Base-by-base conservation (phyloP, 2,113 vertebrate genomes). In the Neolamprologus falcicula region DNA sequence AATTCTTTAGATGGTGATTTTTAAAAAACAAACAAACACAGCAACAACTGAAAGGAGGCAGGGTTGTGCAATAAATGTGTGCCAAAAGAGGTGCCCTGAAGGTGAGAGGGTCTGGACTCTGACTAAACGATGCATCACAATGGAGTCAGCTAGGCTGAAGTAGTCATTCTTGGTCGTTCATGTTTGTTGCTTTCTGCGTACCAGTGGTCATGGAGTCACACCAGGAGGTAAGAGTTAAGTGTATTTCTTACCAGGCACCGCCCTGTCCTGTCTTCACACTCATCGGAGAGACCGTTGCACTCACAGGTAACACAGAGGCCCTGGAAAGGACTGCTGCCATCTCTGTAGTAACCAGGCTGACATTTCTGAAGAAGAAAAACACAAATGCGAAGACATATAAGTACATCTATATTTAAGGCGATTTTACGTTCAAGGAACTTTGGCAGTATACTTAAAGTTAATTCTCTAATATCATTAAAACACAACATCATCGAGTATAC, bases 211-310 rank as follows among this genome's bases (percentile, higher is more conserved):
- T 55, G 7, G 42, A 10, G 24, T 11, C 47, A 52, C 61, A 63
- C 12, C n/a, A 83, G 6, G 28, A 28, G 6, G 50, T 50, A 31
- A 35, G 6, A 10, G 47, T 37, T 16, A 42, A 66, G 24, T 55
- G 26, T 37, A 10, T 88, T 55, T 76, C 98, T 98, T 96, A 99
- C 99, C 93, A 97, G 94, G 83, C 98, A 99, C 91, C 86, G 96
- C 87, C 99, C 98, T 0, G 97, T 97, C 82, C 89, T 94, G 14
- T 98, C 98, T 21, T 97, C 96, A 88, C 99, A 99, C 83, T 96
- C 95, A 2, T 94, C 82, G 6, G 99, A 96, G 87, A 97, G 97
- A 71, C 97, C 97, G 3, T 98, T 97, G 93, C 99, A 99, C 63
- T 90, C 91, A 90, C 99, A 99, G 85, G 96, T 95, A 50, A 98